Percentiles rank a stretch among this genome's conserved stretches.
Conservation (phyloP, 1,140 invertebrate species). For the Oryctes rhinoceros region DNA sequence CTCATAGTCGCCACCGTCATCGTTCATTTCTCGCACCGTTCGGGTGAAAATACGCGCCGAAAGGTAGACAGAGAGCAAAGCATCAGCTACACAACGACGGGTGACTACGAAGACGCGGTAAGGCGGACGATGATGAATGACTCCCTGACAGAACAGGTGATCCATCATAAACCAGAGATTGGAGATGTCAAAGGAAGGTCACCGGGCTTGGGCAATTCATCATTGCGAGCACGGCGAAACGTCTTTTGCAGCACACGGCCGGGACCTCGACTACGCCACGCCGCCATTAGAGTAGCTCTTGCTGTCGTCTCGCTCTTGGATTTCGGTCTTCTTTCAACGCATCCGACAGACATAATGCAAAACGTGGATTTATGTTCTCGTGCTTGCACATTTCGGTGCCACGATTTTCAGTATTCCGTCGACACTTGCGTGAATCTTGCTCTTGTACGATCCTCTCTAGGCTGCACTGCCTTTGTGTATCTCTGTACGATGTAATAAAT, state of each 20-base stretch:
- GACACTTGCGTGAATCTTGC: not conserved
- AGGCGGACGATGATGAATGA: slow-evolving; percentile 55
- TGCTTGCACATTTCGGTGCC: not conserved
- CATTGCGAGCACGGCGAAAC: slow-evolving; percentile 46
- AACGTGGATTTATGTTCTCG: slow-evolving; percentile 19
- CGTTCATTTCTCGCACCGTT: slow-evolving; percentile 13
- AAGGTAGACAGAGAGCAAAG: not conserved
- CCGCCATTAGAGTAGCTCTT: not conserved
- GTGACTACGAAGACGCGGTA: slow-evolving; percentile 7
- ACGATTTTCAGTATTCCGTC: not conserved
- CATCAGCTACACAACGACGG: slow-evolving; percentile 5
- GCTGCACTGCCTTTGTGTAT: not conserved
- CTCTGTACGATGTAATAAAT: not conserved
- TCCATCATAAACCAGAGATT: slow-evolving; percentile 60
- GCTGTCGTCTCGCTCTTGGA: not conserved
- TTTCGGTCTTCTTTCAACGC: not conserved
- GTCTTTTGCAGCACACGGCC: slow-evolving; percentile 21
- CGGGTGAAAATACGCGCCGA: slow-evolving; percentile 7
- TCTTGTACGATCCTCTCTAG: not conserved
- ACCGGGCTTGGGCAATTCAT: slow-evolving; percentile 56
- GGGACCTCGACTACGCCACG: not conserved
- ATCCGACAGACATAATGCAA: not conserved
- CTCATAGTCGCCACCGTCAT: not conserved
- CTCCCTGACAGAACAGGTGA: slow-evolving; percentile 56
- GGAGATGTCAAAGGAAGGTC: slow-evolving; percentile 58